These are phyloP conservation scores for Catocala fraxini DNA, from an alignment of 2,888 invertebrate species.

Conservation along the genomic window DNA sequence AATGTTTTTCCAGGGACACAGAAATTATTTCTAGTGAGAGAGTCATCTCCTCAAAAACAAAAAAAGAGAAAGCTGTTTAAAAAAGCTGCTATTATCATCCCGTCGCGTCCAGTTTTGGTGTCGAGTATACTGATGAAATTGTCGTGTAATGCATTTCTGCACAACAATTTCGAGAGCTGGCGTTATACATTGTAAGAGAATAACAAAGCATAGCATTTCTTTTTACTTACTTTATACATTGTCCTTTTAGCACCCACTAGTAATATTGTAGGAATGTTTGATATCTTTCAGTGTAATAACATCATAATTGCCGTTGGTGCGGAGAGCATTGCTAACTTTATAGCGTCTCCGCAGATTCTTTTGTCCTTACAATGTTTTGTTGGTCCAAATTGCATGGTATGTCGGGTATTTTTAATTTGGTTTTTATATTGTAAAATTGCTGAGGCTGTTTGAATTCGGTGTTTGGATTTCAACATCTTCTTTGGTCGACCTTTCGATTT, in stretches of 20 bases:
- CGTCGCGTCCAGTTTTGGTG: too few species aligned
- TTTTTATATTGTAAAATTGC: conserved; percentile 1
- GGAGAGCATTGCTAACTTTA: neutral
- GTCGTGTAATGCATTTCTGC: too few species aligned
- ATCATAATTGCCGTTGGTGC: neutral
- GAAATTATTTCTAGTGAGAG: too few species aligned
- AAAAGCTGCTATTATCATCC: too few species aligned
- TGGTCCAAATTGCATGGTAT: neutral
- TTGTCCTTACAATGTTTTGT: conserved; percentile 1
- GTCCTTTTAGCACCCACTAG: neutral
- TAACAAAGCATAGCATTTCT: too few species aligned
- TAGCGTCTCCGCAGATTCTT: neutral
- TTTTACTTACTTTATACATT: neutral
- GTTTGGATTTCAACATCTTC: neutral
- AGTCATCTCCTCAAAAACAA: too few species aligned
- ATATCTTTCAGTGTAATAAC: neutral
- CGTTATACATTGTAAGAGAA: too few species aligned
- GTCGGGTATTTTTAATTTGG: neutral
- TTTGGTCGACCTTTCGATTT: too few species aligned
- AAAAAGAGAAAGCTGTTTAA: too few species aligned
- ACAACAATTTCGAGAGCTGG: too few species aligned
- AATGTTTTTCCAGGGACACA: too few species aligned
- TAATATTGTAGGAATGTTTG: neutral
- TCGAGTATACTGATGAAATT: too few species aligned
- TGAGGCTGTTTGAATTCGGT: neutral